phyloP scores from a whole-genome alignment of 1,140 invertebrate genomes.

The Parapsyche elsis region DNA sequence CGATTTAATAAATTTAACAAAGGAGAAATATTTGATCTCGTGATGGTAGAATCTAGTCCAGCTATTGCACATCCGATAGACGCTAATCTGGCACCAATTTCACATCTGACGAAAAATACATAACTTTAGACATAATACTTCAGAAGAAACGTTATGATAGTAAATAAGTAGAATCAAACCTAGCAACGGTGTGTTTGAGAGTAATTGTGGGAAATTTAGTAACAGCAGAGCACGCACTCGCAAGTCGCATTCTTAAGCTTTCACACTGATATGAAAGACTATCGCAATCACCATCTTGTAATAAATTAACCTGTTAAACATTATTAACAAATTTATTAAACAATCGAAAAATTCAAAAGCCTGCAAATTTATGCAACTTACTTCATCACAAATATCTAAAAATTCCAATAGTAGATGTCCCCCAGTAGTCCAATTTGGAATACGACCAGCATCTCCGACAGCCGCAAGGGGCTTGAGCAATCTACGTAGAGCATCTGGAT shows the following conservation, averaged over 20 bases:
- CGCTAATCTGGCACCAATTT: constrained; percentile 48
- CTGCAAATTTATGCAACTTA: constrained; percentile 34
- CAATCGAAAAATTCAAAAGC: constrained; percentile 34
- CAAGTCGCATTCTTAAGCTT: constrained; percentile 57
- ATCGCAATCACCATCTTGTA: constrained; percentile 58
- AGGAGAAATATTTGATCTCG: constrained; percentile 29
- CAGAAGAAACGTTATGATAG: background rate
- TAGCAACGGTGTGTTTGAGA: constrained; percentile 51
- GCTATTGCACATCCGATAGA: constrained; percentile 49
- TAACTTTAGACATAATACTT: background rate
- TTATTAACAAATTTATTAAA: constrained; percentile 58
- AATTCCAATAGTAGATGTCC: constrained; percentile 78
- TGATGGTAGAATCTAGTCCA: constrained; percentile 24
- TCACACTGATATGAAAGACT: constrained; percentile 57
- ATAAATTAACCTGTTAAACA: constrained; percentile 61
- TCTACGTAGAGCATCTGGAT: constrained; percentile 72
- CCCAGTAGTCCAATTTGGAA: constrained; percentile 66
- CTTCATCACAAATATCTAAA: constrained; percentile 70
- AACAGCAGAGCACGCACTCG: constrained; percentile 59
- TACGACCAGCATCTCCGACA: constrained; percentile 55
- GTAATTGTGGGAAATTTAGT: constrained; percentile 50
- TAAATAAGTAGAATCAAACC: constrained; percentile 16
- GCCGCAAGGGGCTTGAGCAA: constrained; percentile 66
- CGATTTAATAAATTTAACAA: constrained; percentile 44
- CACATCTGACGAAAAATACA: constrained; percentile 40